Evolutionary conservation across 2,797 vertebrate genomes (phyloP), one percentile per base, ranked within the genome.

Genomic region (Syngnathus acus): DNA sequence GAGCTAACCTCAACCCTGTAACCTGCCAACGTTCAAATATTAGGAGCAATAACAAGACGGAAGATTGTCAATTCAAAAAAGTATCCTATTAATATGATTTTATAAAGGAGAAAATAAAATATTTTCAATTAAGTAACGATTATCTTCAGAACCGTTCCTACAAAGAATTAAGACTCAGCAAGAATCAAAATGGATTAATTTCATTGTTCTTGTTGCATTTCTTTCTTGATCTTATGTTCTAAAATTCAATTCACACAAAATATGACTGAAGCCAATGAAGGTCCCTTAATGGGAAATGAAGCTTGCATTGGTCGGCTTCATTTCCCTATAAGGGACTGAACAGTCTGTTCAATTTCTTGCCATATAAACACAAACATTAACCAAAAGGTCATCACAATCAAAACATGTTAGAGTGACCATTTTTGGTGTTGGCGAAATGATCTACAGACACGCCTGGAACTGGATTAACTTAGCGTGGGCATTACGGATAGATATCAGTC

Each of bases 371-470:
- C 60, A 45, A 45, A 57, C 37, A 13, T 14, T 38, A 37, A 17
- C 32, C n/a, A 16, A 38, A 4, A 40, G 38, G 16, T 4, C 14
- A 19, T 32, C 45, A 32, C 45, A 17, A 9, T 10, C 14, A 62
- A 66, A 73, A 65, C 54, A 69, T 9, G n/a, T 9, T n/a, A 0
- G 39, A 16, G 7, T 7, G 23, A 45, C 10, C 4, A 14, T 13
- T 57, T 64, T 71, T n/a, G 9, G 6, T 23, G 13, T 48, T 61
- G 48, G 68, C 58, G 10, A 42, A 66, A 65, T 57, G 40, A 42
- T 40, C 26, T 37, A 10, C 5, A 11, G 9, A 16, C 47, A 23
- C 0, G 2, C 62, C 38, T 26, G 43, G 19, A 61, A 55, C 26
- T 39, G 63, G 51, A 3, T 62, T 8, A 42, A 39, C 37, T 62